A percentile compares a stretch with the other conserved stretches of the same genome.
phyloP scores from a whole-genome alignment of 2,888 invertebrate species.

The Cataglyphis albicans region DNA sequence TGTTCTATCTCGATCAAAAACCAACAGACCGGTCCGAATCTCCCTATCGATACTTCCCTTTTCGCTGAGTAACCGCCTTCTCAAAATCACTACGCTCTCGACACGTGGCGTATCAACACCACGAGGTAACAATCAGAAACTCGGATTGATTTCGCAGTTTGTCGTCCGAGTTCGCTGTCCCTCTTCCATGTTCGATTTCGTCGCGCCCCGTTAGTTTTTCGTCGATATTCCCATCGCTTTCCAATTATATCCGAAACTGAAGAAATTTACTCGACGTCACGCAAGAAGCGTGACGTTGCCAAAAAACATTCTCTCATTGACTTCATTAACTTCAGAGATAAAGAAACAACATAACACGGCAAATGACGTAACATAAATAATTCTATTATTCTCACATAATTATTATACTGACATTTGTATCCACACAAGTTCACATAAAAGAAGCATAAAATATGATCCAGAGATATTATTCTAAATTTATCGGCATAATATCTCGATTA shows the following conservation, averaged over 20 bases:
- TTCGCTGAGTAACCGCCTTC: conserved; percentile 46
- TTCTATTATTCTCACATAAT: neutral
- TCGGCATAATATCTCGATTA: conserved; percentile 23
- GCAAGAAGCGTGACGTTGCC: neutral
- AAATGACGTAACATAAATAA: neutral
- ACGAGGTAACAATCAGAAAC: conserved; percentile 79
- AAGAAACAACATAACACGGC: too few species aligned
- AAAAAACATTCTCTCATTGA: neutral
- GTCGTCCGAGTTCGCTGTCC: conserved; percentile 26
- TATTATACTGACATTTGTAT: neutral
- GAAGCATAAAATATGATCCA: neutral
- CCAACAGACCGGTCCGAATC: conserved; percentile 42
- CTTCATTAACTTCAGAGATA: neutral
- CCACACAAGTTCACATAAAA: neutral
- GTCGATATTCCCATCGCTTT: conserved; percentile 18
- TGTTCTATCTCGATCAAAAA: conserved; percentile 50
- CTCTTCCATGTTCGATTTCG: conserved; percentile 22
- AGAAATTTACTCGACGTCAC: conserved; percentile 4
- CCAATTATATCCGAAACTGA: neutral
- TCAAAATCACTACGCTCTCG: conserved; percentile 53
- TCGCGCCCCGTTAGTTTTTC: conserved; percentile 5
- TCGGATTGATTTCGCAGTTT: conserved; percentile 79
- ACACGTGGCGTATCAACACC: conserved; percentile 77
- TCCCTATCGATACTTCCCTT: conserved; percentile 38
- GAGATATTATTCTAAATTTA: conserved; percentile 37